These are phyloP conservation scores for Steatornis caripensis DNA, from an alignment of 2,113 vertebrate species.

Conservation along the genomic window DNA sequence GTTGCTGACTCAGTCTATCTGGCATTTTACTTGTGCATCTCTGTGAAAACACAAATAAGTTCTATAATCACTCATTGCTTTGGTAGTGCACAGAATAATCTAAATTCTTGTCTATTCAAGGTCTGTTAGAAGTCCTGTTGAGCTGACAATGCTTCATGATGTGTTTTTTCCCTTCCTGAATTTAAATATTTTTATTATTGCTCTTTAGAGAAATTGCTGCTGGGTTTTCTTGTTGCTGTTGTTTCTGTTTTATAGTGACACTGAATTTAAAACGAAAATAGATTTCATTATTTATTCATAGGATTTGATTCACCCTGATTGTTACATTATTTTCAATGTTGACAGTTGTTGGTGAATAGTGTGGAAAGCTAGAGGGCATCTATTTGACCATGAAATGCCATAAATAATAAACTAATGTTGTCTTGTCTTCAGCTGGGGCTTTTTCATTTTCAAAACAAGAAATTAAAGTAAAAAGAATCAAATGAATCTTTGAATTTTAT, in stretches of 20 bases:
- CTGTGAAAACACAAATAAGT: neutral
- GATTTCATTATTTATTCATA: constrained; percentile 57
- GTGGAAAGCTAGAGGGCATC: constrained; percentile 9
- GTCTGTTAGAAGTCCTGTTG: neutral
- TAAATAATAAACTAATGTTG: constrained; percentile 25
- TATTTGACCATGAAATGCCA: constrained; percentile 46
- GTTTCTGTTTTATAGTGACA: neutral
- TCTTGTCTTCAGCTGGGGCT: neutral
- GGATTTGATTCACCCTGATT: constrained; percentile 42
- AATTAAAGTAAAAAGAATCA: neutral
- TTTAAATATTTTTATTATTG: constrained; percentile 30
- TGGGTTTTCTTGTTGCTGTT: neutral
- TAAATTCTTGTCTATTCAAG: neutral
- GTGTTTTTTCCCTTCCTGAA: neutral
- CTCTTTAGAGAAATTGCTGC: constrained; percentile 5
- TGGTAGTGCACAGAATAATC: neutral
- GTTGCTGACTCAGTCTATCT: neutral
- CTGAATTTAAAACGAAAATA: constrained; percentile 44
- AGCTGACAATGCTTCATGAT: neutral
- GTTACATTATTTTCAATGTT: constrained; percentile 29
- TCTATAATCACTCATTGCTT: neutral
- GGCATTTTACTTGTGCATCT: neutral
- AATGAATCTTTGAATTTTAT: neutral
- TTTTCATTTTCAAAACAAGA: constrained; percentile 4
- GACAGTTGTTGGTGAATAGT: constrained; percentile 25